These are phyloP conservation scores for Helicorthomorpha holstii DNA, from an alignment of 1,140 invertebrate genomes.

Conservation along the genomic window DNA sequence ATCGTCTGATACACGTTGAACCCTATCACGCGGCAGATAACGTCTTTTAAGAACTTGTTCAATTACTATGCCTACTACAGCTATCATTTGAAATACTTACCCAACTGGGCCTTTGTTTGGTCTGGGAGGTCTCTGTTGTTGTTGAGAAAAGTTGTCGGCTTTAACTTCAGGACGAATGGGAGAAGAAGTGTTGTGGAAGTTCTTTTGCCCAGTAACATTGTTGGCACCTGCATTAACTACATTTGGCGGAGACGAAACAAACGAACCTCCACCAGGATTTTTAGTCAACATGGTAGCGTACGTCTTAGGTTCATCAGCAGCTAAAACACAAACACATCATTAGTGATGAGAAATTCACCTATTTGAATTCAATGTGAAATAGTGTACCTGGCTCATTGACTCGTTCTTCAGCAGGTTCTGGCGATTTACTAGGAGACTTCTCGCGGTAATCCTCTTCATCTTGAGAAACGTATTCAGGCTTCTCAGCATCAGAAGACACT, in stretches of 20 bases:
- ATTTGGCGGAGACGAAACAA: background rate
- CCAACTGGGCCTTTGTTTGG: background rate
- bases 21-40: background rate
- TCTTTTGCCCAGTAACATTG: conserved; percentile 2
- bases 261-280: conserved; percentile 22
- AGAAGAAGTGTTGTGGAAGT: conserved; percentile 5
- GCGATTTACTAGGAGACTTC: background rate
- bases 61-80: background rate
- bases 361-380: too few relatives aligned
- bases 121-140: conserved; percentile 1
- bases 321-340: too few relatives aligned
- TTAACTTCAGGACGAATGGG: conserved; percentile 5
- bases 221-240: conserved; percentile 2
- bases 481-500: background rate
- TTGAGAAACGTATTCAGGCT: background rate
- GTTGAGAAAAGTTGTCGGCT: background rate
- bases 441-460: background rate
- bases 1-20: background rate
- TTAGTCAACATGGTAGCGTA: conserved; percentile 61
- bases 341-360: too few relatives aligned
- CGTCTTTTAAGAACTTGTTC: background rate
- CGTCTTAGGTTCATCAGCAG: conserved; percentile 53
- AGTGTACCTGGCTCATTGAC: background rate
- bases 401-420: background rate
- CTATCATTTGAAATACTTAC: background rate